Percentiles rank a stretch among this genome's conserved stretches.
Conservation (phyloP, 2,888 invertebrate genomes). For the Brachyopa scutellaris region DNA sequence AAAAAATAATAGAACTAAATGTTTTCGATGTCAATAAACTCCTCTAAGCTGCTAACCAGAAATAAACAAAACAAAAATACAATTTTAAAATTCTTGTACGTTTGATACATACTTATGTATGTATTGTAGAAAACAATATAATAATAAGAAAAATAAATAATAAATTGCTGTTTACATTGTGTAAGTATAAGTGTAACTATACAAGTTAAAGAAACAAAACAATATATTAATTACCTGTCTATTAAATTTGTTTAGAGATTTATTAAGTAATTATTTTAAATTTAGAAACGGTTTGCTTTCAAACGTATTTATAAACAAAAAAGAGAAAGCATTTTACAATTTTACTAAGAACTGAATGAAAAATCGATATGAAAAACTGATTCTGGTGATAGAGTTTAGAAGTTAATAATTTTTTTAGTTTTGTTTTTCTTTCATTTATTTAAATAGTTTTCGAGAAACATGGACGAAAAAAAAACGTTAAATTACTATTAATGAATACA, state of each 20-base stretch:
- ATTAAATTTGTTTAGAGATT: constrained; percentile 60
- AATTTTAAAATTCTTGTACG: neutral
- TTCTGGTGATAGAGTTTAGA: constrained; percentile 66
- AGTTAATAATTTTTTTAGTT: constrained; percentile 35
- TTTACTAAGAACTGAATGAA: constrained; percentile 38
- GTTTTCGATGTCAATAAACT: constrained; percentile 24
- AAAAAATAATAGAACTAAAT: neutral
- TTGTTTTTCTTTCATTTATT: neutral
- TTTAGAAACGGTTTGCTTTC: constrained; percentile 24
- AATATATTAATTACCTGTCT: constrained; percentile 38
- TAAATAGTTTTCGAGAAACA: constrained; percentile 12
- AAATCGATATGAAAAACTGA: constrained; percentile 32
- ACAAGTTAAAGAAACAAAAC: neutral
- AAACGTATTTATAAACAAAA: constrained; percentile 6
- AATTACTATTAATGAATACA: constrained; percentile 13
- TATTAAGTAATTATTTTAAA: constrained; percentile 38
- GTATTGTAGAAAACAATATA: no score
- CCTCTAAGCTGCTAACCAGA: neutral
- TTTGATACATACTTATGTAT: constrained; percentile 1
- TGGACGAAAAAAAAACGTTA: neutral
- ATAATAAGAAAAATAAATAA: constrained; percentile 9
- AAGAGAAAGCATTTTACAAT: constrained; percentile 28
- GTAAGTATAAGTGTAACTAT: constrained; percentile 9
- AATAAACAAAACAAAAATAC: constrained; percentile 1
- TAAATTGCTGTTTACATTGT: constrained; percentile 27